Conservation (phyloP, 1,140 invertebrate species). For the Psix sp. region DNA sequence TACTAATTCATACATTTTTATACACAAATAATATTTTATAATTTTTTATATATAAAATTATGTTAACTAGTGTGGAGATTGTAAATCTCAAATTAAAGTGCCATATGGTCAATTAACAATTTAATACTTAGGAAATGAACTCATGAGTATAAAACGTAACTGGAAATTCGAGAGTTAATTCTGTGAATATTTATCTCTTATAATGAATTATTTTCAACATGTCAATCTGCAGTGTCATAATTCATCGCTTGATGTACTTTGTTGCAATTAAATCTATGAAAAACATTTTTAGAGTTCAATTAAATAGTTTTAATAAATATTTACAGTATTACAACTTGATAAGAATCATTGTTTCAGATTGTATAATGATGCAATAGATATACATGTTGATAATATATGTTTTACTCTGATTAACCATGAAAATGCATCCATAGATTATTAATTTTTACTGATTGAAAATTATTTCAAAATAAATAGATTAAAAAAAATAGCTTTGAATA, state of each 20-base stretch:
- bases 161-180: constrained; percentile 19
- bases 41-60: constrained; percentile 18
- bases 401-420: constrained; percentile 22
- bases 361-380: constrained; percentile 27
- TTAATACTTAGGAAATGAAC: constrained; percentile 21
- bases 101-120: constrained; percentile 45
- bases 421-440: too few relatives aligned
- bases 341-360: constrained; percentile 8
- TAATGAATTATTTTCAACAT: constrained; percentile 5
- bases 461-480: too few relatives aligned
- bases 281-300: neutral
- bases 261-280: constrained; percentile 6
- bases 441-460: too few relatives aligned
- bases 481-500: too few relatives aligned
- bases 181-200: constrained; percentile 43
- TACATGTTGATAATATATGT: constrained; percentile 19
- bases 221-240: constrained; percentile 9
- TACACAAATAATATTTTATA: neutral
- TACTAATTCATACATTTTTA: neutral
- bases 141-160: constrained; percentile 1
- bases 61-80: constrained; percentile 32
- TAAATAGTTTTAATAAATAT: constrained; percentile 12
- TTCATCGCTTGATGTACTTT: constrained; percentile 2
- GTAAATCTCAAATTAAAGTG: constrained; percentile 52
- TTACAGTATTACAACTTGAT: constrained; percentile 42